phyloP scores from a whole-genome alignment of 1,140 invertebrate species.

The Brachionus rotundiformis region DNA sequence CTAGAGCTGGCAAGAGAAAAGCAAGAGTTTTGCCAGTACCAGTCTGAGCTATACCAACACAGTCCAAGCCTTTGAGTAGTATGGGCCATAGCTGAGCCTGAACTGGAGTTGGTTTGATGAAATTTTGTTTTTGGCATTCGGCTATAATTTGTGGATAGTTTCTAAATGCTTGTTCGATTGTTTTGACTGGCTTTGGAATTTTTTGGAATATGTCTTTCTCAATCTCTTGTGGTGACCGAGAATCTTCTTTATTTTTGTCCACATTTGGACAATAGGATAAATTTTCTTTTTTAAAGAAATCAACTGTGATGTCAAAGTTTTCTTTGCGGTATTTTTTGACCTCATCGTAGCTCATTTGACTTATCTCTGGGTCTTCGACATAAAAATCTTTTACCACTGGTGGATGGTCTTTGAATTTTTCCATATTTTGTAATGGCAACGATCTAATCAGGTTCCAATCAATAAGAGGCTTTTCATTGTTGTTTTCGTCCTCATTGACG shows the following conservation, averaged over 20 bases:
- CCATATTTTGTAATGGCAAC: constrained; percentile 31
- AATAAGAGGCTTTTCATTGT: constrained; percentile 29
- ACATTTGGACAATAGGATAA: not conserved
- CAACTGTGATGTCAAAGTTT: constrained; percentile 45
- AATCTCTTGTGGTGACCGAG: not conserved
- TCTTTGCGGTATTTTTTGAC: constrained; percentile 41
- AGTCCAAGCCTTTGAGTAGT: constrained; percentile 77
- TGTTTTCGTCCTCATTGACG: constrained; percentile 1
- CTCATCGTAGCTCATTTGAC: constrained; percentile 18
- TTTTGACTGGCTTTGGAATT: constrained; percentile 80
- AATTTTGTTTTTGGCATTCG: constrained; percentile 59
- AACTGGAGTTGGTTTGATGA: constrained; percentile 61
- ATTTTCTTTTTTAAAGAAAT: constrained; percentile 47
- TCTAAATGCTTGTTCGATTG: constrained; percentile 81
- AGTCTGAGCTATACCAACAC: constrained; percentile 86
- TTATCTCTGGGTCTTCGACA: constrained; percentile 10
- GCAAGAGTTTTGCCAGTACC: constrained; percentile 85
- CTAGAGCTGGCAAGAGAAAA: constrained; percentile 83
- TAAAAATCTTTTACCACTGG: constrained; percentile 45
- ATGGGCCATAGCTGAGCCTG: constrained; percentile 82
- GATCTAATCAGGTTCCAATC: constrained; percentile 48
- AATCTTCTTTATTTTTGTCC: not conserved
- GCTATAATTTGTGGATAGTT: constrained; percentile 69
- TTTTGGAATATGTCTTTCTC: constrained; percentile 53
- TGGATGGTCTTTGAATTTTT: constrained; percentile 45